These are phyloP conservation scores for Tanytarsus gracilentus DNA, from an alignment of 2,888 invertebrate species.

Conservation along the genomic window DNA sequence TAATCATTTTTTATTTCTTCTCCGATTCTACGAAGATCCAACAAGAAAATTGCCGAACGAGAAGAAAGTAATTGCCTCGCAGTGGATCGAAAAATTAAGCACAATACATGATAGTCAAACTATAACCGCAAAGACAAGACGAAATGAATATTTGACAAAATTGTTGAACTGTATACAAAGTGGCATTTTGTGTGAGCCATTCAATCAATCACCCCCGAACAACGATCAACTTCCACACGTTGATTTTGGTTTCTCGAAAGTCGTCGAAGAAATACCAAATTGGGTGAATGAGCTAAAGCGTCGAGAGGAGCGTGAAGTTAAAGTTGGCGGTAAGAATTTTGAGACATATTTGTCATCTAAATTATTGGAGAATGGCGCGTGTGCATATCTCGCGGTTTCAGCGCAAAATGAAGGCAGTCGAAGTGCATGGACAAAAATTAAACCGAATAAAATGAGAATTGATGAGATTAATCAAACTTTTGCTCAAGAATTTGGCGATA, in stretches of 20 bases:
- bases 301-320: background rate
- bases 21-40: background rate
- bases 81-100: conserved; percentile 10
- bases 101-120: background rate
- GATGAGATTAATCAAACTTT: background rate
- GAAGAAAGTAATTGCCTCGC: background rate
- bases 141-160: conserved; percentile 11
- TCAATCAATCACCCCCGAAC: conserved; percentile 9
- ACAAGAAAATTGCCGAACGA: background rate
- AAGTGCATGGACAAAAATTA: background rate
- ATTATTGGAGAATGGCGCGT: conserved; percentile 34
- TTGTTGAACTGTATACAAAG: conserved; percentile 4
- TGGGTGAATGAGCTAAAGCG: conserved; percentile 7
- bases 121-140: background rate
- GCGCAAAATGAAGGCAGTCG: conserved; percentile 32
- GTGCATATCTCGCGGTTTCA: conserved; percentile 34
- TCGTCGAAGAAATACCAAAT: background rate
- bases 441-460: background rate
- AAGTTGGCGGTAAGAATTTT: conserved; percentile 29
- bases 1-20: background rate
- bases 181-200: background rate
- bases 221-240: background rate
- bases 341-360: conserved; percentile 32
- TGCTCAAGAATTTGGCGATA: conserved; percentile 1
- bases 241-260: background rate